A percentile compares a stretch with the other conserved stretches of the same genome.
phyloP scores from a whole-genome alignment of 1,140 invertebrate genomes.

The Drosophila suzukii region DNA sequence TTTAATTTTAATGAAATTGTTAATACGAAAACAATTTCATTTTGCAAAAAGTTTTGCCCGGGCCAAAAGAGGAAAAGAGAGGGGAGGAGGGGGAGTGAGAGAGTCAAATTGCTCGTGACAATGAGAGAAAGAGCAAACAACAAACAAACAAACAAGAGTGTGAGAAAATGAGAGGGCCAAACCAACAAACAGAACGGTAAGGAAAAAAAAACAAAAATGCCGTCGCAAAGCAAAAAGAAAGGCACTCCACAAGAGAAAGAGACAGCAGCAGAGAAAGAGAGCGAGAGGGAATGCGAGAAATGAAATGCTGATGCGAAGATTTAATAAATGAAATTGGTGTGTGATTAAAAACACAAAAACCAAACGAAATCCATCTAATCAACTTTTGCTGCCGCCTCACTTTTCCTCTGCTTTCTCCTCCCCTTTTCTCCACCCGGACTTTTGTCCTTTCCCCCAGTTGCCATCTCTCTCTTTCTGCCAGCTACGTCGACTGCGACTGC shows the following conservation, averaged over 20 bases:
- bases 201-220: conserved; percentile 42
- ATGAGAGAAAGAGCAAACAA: conserved; percentile 60
- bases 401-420: conserved; percentile 24
- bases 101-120: conserved; percentile 77
- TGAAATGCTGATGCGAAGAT: conserved; percentile 84
- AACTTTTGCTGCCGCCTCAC: conserved; percentile 78
- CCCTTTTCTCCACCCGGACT: not conserved
- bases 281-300: conserved; percentile 67
- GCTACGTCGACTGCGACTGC: conserved; percentile 38
- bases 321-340: conserved; percentile 85
- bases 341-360: conserved; percentile 85
- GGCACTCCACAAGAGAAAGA: conserved; percentile 8
- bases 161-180: conserved; percentile 48
- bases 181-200: conserved; percentile 29
- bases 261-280: conserved; percentile 7
- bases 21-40: conserved; percentile 84
- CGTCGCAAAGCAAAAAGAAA: conserved; percentile 45
- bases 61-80: conserved; percentile 2
- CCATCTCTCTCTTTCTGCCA: conserved; percentile 12
- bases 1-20: conserved; percentile 84
- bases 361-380: conserved; percentile 85
- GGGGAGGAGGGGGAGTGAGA: not conserved
- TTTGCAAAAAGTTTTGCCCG: conserved; percentile 77
- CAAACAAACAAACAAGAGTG: conserved; percentile 37
- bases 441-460: conserved; percentile 1